Base-by-base conservation (phyloP, 2,113 vertebrate genomes). In the Candoia aspera region DNA sequence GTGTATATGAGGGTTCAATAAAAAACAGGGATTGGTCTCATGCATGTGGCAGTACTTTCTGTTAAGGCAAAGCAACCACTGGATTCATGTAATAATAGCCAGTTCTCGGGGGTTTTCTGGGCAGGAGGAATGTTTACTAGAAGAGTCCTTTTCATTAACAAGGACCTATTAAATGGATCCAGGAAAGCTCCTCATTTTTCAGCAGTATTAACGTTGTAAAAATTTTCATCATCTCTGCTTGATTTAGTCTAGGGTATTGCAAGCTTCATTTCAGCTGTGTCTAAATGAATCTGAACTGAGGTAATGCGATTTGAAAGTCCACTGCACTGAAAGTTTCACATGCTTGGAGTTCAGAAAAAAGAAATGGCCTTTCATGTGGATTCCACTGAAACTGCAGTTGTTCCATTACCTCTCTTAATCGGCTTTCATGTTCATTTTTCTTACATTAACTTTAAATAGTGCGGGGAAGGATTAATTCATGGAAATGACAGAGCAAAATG, bases 381-480 rank as follows among this genome's bases (percentile, higher is more conserved):
- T 89, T 89, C n/a, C 42, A 54, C 73, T 84, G 85, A 86, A 92
- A 85, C 42, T 84, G 57, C 42, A 89, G 24, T 58, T 58, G 84
- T 24, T 49, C 21, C 60, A 33, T 15, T 87, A 49, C 13, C 24
- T 89, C 49, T 89, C 42, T 60, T 86, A 54, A 90, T 86, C 21
- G 21, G 54, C 86, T 42, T 85, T 33, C 83, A 85, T 86, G n/a
- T 84, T 64, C 93, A 92, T 84, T 84, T 92, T 93, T 87, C 91
- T 94, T 85, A 9, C 54, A 84, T 79, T 91, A 37, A 23, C 89
- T 68, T n/a, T 93, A 33, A 92, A 93, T 84, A 15, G 90, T 79
- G 49, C 29, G 21, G 49, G 1, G 23, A 24, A n/a, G 10, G 73
- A 33, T 49, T 93, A 60, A 89, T 83, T 94, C 87, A 89, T 92